Percentiles rank a stretch among this genome's conserved stretches.
Evolutionary conservation across 1,140 invertebrate species (phyloP).

Genomic region (Charaxes varanes): DNA sequence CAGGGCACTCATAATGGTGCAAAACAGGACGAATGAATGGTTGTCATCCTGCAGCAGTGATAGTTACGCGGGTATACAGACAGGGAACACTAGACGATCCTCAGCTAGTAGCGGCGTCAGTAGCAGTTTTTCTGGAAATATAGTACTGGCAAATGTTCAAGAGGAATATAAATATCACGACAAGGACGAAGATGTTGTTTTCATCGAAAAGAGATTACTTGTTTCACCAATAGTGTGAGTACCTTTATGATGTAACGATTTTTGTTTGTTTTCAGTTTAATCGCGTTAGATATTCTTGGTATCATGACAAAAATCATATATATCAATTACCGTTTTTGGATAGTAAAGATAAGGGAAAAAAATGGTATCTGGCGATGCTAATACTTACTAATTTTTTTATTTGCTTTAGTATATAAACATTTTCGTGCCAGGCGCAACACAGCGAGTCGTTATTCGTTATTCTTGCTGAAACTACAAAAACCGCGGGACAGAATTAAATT

Average conservation of each 20-base stretch:
- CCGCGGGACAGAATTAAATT: no score
- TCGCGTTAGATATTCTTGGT: no score
- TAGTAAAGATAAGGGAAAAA: no score
- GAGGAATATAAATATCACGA: constrained; percentile 87
- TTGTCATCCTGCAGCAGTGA: constrained; percentile 38
- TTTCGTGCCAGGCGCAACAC: no score
- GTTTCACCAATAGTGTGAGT: constrained; percentile 74
- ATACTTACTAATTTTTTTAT: no score
- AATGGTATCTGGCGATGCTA: no score
- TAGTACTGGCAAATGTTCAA: constrained; percentile 73
- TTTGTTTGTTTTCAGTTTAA: neutral
- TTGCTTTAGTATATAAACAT: no score
- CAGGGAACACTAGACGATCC: constrained; percentile 53
- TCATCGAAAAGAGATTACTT: constrained; percentile 80
- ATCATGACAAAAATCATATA: no score
- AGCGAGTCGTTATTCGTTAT: no score
- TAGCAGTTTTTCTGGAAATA: constrained; percentile 54
- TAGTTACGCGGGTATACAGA: constrained; percentile 26
- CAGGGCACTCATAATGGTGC: constrained; percentile 43
- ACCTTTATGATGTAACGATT: constrained; percentile 1
- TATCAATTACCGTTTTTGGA: no score
- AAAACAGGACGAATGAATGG: constrained; percentile 62
- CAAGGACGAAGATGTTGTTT: constrained; percentile 79
- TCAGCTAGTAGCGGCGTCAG: constrained; percentile 63
- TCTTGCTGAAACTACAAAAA: no score